Evolutionary conservation across 64 coral and sea anemone species (phyloP).

Genomic region (Stylophora pistillata): DNA sequence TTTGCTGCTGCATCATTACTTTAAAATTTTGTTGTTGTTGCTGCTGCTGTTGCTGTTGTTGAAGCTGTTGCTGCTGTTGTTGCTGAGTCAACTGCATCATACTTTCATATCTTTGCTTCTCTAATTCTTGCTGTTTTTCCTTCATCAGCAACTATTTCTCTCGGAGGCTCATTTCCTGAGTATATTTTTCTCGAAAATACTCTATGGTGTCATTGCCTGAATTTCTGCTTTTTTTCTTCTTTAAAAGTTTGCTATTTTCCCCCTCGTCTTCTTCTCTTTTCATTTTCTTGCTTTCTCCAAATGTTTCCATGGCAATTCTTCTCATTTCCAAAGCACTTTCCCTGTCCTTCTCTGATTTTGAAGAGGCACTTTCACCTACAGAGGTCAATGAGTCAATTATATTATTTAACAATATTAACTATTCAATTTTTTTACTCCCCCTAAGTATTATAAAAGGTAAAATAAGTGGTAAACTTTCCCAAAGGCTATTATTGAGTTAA

Average conservation of each 20-base stretch:
- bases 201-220: not conserved
- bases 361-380: not conserved
- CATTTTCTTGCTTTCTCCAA: slow-evolving; percentile 1
- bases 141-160: not conserved
- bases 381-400: too few species aligned
- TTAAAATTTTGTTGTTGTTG: slow-evolving; percentile 12
- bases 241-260: not conserved
- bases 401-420: too few species aligned
- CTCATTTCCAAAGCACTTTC: slow-evolving; percentile 33
- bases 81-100: slow-evolving; percentile 15
- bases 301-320: slow-evolving; percentile 39
- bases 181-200: not conserved
- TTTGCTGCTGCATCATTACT: slow-evolving; percentile 21
- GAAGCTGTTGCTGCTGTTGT: slow-evolving; percentile 9
- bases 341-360: not conserved
- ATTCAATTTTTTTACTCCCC: too few species aligned
- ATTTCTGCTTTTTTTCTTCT: not conserved
- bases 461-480: too few species aligned
- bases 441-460: too few species aligned
- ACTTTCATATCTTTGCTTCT: not conserved
- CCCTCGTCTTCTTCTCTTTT: not conserved
- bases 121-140: not conserved
- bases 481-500: too few species aligned
- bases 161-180: not conserved
- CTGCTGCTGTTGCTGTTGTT: slow-evolving; percentile 8